A percentile compares a stretch with the other conserved stretches of the same genome.
These are phyloP conservation scores for Gambusia affinis DNA, from an alignment of 2,113 vertebrate genomes.

Conservation along the genomic window DNA sequence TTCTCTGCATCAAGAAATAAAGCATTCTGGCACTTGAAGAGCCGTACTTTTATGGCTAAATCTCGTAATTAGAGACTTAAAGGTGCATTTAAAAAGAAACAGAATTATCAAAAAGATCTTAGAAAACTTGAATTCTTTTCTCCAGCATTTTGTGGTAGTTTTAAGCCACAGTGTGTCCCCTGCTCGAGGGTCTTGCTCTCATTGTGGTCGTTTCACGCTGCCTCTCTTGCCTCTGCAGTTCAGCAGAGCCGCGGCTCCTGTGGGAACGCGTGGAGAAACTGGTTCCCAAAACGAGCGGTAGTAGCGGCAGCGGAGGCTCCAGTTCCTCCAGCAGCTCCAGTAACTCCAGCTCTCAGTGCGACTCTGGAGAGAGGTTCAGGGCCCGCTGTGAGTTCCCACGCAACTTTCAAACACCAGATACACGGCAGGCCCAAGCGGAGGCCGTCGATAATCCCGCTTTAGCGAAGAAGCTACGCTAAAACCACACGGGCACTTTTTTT, in stretches of 20 bases:
- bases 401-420: constrained; percentile 7
- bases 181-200: not conserved
- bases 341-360: constrained; percentile 92
- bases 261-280: constrained; percentile 98
- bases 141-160: not conserved
- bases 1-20: not conserved
- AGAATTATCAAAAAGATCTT: not conserved
- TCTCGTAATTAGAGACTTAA: not conserved
- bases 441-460: not conserved
- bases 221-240: constrained; percentile 54
- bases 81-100: not conserved
- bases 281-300: constrained; percentile 80
- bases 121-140: not conserved
- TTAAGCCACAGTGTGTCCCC: not conserved
- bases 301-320: constrained; percentile 68
- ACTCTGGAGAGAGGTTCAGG: constrained; percentile 92
- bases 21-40: not conserved
- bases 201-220: not conserved
- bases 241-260: constrained; percentile 88
- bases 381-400: constrained; percentile 87
- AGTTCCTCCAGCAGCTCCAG: constrained; percentile 96
- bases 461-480: not conserved
- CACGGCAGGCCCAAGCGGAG: not conserved
- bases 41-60: not conserved
- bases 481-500: not conserved